phyloP scores from a whole-genome alignment of 35 echinoderm and acorn worm genomes.

The Diadema setosum region DNA sequence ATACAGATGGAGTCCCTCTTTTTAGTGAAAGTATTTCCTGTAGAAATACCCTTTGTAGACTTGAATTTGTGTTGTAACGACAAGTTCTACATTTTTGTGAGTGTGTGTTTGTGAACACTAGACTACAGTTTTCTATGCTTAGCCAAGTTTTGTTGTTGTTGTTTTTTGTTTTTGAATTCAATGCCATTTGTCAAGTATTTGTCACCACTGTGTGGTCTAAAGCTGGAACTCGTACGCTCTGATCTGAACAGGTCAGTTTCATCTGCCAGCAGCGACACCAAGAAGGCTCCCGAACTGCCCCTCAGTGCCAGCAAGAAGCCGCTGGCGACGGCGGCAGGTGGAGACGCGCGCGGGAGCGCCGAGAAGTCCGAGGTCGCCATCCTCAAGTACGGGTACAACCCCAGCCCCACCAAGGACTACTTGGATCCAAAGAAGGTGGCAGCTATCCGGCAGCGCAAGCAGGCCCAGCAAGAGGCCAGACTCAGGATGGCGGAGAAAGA shows the following conservation, averaged over 20 bases:
- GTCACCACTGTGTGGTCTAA: too few species aligned
- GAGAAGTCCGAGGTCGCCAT: not conserved
- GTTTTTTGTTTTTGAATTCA: too few species aligned
- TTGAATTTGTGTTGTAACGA: too few species aligned
- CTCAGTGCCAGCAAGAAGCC: not conserved
- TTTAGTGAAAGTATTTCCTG: too few species aligned
- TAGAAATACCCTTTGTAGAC: too few species aligned
- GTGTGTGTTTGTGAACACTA: too few species aligned
- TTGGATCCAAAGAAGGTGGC: conserved; percentile 46
- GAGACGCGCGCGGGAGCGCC: not conserved
- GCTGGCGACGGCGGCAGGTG: not conserved
- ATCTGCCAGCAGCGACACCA: not conserved
- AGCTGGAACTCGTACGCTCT: too few species aligned
- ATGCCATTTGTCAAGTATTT: too few species aligned
- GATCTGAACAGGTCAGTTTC: not conserved
- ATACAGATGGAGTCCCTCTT: too few species aligned
- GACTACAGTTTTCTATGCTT: too few species aligned
- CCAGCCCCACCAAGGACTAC: conserved; percentile 47
- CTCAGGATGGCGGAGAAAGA: not conserved
- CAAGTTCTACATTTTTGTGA: too few species aligned
- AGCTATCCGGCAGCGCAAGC: conserved; percentile 38
- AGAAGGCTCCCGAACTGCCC: not conserved
- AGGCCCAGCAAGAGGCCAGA: conserved; percentile 23
- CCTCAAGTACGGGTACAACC: conserved; percentile 70
- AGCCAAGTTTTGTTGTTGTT: too few species aligned